Evolutionary conservation across 2,888 invertebrate genomes (phyloP).

Genomic region (Cryptus viduatorius): DNA sequence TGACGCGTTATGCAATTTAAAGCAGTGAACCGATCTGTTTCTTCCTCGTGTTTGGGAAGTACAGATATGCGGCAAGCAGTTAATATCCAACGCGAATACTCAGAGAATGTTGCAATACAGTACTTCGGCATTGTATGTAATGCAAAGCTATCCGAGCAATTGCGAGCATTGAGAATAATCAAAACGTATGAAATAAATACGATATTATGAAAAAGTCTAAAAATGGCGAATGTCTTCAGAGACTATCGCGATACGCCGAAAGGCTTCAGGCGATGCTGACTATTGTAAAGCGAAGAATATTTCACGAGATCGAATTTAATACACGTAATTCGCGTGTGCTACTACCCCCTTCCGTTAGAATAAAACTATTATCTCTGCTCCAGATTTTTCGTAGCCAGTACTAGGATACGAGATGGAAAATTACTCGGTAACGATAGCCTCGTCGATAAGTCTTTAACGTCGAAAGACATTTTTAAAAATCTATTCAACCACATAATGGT

Average conservation of each 20-base stretch:
- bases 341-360: conserved; percentile 8
- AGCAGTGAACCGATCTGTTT: background rate
- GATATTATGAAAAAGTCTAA: conserved; percentile 30
- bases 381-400: conserved; percentile 55
- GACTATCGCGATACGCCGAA: background rate
- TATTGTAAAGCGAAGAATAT: conserved; percentile 11
- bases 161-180: conserved; percentile 62
- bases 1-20: conserved; percentile 25
- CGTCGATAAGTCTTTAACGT: background rate
- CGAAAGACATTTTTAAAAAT: background rate
- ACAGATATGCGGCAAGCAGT: background rate
- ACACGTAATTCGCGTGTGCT: conserved; percentile 52
- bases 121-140: background rate
- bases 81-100: background rate
- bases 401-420: conserved; percentile 38
- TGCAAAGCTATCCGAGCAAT: conserved; percentile 1
- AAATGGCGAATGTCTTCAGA: conserved; percentile 5
- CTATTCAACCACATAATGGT: too few relatives aligned
- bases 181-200: conserved; percentile 55
- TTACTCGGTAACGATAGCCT: conserved; percentile 28
- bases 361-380: conserved; percentile 51
- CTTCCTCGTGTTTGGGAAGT: background rate
- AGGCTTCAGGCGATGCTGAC: conserved; percentile 10
- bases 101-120: conserved; percentile 23
- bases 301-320: conserved; percentile 59